Evolutionary conservation across 2,797 vertebrate species (phyloP), one percentile per base, ranked within the genome.

Genomic region (Adelosebastes latens): DNA sequence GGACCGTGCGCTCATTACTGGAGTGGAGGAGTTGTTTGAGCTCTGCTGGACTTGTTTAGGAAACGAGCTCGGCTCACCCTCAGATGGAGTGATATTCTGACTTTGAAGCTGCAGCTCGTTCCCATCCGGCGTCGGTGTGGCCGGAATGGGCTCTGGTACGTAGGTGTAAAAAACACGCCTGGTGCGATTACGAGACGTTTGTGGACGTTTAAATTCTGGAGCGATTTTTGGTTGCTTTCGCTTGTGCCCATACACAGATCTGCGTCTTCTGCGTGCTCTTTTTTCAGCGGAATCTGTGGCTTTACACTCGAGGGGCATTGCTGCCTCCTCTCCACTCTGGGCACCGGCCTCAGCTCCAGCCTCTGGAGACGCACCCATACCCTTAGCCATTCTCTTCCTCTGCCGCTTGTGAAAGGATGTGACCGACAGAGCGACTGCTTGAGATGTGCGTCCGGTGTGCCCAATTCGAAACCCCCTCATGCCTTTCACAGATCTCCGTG

Each of bases 1-100:
- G 18, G 97, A 97, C 31, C 97, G 95, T n/a, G 91, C 96, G 1
- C 95, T 97, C n/a, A 91, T 93, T 53, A 96, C 82, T 3, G 95
- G 93, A 69, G 92, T 86, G 70, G 95, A 87, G 68, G 95, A 94
- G 77, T 93, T 89, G 90, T 34, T 94, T 87, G 82, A 93, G 90
- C 84, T 93, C 91, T 82, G 83, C 79, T 20, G 86, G 29, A 64
- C 52, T 60, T 75, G 90, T 72, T 77, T 92, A 70, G 24, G 66
- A 34, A 86, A 75, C 5, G 42, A 85, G 31, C 75, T 89, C n/a
- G 25, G 80, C 61, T 84, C 87, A 12, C 62, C 80, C 60, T 82
- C 87, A 4, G 27, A 80, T 2, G 61, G 79, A 66, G 49, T 13
- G 29, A 88, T 76, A 52, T 68, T 90, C 78, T 88, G 81, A 74